These are phyloP conservation scores for Xylota sylvarum DNA, from an alignment of 2,888 invertebrate species.

Conservation along the genomic window DNA sequence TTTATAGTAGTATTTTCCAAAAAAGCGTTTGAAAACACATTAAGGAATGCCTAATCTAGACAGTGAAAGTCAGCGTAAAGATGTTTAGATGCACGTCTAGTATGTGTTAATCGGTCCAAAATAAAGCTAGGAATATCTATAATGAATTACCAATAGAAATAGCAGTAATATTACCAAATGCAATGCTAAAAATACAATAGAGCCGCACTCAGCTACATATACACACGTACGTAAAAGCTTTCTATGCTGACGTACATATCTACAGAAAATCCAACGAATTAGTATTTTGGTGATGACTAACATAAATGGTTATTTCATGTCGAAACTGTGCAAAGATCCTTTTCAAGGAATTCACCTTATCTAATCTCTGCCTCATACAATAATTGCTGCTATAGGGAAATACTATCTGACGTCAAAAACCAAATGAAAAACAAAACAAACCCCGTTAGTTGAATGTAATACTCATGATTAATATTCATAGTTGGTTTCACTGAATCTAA, in stretches of 20 bases:
- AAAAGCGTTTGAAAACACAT: background rate
- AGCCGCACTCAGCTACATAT: background rate
- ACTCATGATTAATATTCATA: constrained; percentile 59
- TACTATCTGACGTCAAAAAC: background rate
- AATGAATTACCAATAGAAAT: background rate
- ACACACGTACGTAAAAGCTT: constrained; percentile 19
- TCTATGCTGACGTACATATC: too few species aligned
- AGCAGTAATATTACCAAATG: constrained; percentile 1
- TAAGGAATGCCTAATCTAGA: background rate
- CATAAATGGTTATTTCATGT: too few species aligned
- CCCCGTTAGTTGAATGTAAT: constrained; percentile 14
- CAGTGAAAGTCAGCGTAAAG: background rate
- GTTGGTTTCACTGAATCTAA: constrained; percentile 40
- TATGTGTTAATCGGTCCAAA: background rate
- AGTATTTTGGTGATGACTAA: too few species aligned
- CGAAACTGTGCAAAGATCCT: too few species aligned
- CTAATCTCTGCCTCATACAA: too few species aligned
- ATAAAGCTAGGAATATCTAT: too few species aligned
- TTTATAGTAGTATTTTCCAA: background rate
- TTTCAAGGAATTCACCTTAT: too few species aligned
- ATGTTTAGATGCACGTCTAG: background rate
- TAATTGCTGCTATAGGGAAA: too few species aligned
- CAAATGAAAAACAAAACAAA: background rate
- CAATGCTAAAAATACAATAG: constrained; percentile 4
- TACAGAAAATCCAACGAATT: background rate